Evolutionary conservation across 2,888 invertebrate genomes (phyloP).

Genomic region (Isoperla grammatica): DNA sequence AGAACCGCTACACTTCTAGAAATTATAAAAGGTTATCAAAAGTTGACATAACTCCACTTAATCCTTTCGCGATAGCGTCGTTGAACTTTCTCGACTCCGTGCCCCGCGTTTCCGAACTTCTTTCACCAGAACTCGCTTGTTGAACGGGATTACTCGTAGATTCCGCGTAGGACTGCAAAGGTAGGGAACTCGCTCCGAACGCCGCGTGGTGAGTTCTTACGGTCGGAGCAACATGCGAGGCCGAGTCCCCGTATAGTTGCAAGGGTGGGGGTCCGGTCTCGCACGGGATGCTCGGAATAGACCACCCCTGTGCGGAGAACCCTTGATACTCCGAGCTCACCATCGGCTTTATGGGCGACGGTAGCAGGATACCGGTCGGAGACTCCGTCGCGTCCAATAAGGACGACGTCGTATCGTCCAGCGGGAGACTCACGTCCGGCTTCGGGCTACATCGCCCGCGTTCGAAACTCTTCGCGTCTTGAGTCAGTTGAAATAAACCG

Average conservation of each 20-base stretch:
- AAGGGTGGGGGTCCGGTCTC: constrained; percentile 34
- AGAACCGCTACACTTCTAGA: too few relatives aligned
- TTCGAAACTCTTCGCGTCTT: constrained; percentile 1
- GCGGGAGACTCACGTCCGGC: background rate
- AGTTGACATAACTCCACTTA: background rate
- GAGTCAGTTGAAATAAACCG: background rate
- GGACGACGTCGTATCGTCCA: constrained; percentile 25
- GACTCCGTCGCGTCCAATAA: constrained; percentile 35
- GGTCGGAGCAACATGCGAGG: background rate
- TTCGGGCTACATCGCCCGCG: background rate
- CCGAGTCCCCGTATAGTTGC: background rate
- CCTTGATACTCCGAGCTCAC: constrained; percentile 42
- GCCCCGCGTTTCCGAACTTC: background rate
- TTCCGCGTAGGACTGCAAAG: constrained; percentile 11
- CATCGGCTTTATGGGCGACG: constrained; percentile 54
- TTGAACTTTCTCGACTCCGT: background rate
- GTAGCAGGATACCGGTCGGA: constrained; percentile 49
- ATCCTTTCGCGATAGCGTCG: background rate
- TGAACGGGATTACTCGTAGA: background rate
- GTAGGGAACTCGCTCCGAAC: background rate
- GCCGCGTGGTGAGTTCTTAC: background rate
- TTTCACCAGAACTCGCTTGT: background rate
- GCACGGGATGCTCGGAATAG: constrained; percentile 39
- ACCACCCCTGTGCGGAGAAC: constrained; percentile 38
- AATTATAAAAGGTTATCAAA: constrained; percentile 2